Evolutionary conservation across 2,113 vertebrate genomes (phyloP).

Genomic region (Orcinus orca): DNA sequence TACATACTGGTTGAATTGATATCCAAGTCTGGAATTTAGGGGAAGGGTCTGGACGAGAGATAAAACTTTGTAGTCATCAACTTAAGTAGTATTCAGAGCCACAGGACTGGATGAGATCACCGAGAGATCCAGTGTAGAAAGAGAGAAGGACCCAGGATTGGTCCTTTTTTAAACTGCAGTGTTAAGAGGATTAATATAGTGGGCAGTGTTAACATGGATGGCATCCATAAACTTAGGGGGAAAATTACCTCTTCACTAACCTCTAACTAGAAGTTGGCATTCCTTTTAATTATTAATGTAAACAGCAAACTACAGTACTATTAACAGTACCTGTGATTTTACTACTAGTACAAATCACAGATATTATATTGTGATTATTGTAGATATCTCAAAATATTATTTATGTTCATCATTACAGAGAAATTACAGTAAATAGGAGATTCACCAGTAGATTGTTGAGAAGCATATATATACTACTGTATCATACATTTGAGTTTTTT

Average conservation of each 20-base stretch:
- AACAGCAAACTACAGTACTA: not conserved
- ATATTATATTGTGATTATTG: not conserved
- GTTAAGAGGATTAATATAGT: not conserved
- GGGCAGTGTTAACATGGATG: not conserved
- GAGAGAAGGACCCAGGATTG: not conserved
- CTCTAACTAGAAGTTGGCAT: constrained; percentile 12
- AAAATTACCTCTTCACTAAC: not conserved
- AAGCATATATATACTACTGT: not conserved
- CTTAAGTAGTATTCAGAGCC: not conserved
- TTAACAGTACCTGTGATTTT: constrained; percentile 34
- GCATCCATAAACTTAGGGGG: not conserved
- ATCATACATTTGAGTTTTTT: not conserved
- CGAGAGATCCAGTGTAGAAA: not conserved
- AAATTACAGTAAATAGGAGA: not conserved
- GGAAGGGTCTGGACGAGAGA: not conserved
- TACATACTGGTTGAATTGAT: not conserved
- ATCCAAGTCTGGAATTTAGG: not conserved
- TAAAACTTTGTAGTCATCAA: not conserved
- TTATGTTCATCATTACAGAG: not conserved
- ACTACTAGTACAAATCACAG: not conserved
- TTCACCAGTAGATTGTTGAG: not conserved
- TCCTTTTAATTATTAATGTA: constrained; percentile 38
- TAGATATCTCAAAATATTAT: not conserved
- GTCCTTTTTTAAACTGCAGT: not conserved
- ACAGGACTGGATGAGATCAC: not conserved